A percentile compares a stretch with the other conserved stretches of the same genome.
Evolutionary conservation across 2,797 vertebrate species (phyloP).

Genomic region (Xiphorhynchus erythropygius): DNA sequence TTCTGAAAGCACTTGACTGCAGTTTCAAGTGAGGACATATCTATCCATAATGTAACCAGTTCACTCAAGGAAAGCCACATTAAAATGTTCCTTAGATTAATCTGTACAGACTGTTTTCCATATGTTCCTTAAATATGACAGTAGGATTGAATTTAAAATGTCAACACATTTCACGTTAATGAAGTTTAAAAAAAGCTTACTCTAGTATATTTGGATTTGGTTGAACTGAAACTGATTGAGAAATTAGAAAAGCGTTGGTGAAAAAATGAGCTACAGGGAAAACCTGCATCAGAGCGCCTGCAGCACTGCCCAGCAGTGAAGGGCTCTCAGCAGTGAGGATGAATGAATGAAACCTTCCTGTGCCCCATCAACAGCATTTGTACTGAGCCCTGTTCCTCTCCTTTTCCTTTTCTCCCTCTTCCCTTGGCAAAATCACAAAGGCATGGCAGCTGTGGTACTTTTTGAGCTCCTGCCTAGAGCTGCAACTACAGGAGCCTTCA

Average conservation of each 20-base stretch:
- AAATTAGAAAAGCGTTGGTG: neutral
- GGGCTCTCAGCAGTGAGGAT: neutral
- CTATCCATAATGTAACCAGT: slow-evolving; percentile 12
- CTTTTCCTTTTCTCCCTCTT: neutral
- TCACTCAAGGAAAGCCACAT: slow-evolving; percentile 7
- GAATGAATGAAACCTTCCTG: neutral
- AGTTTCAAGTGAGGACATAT: slow-evolving; percentile 7
- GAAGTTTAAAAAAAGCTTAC: slow-evolving; percentile 35
- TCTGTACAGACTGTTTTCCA: slow-evolving; percentile 44
- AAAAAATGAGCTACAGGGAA: neutral
- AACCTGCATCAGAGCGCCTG: neutral
- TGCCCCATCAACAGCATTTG: neutral
- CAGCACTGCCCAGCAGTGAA: neutral
- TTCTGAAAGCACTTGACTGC: neutral
- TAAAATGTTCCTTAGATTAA: slow-evolving; percentile 43
- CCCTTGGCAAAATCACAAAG: neutral
- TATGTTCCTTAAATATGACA: slow-evolving; percentile 46
- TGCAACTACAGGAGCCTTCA: neutral
- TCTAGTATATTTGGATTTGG: slow-evolving; percentile 16
- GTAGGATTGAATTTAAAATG: slow-evolving; percentile 44
- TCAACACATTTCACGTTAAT: slow-evolving; percentile 45
- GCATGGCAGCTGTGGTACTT: neutral
- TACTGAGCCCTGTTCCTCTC: neutral
- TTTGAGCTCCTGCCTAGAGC: neutral
- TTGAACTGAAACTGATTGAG: slow-evolving; percentile 26